Evolutionary conservation across 2,888 invertebrate genomes (phyloP).

Genomic region (Leptogaster cylindrica): DNA sequence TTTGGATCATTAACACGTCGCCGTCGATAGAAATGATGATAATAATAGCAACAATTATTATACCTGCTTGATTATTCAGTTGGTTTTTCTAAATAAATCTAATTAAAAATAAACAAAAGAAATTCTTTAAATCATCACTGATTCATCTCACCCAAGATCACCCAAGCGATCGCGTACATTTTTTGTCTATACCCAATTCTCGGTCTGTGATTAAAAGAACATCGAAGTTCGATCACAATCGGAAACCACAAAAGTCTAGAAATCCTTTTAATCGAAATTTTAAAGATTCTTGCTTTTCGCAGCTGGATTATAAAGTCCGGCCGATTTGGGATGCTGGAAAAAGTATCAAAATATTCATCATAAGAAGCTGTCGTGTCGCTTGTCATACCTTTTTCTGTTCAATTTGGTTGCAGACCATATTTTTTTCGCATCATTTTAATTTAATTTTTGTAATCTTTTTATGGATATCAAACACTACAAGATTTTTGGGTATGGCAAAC

Average conservation of each 20-base stretch:
- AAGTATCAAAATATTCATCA: background rate
- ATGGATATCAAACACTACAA: background rate
- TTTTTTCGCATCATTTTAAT: background rate
- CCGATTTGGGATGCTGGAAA: background rate
- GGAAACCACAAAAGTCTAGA: background rate
- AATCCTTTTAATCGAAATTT: background rate
- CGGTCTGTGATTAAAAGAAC: too few relatives aligned
- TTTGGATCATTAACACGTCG: too few relatives aligned
- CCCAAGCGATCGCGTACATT: too few relatives aligned
- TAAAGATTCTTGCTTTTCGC: background rate
- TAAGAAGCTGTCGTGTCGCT: conserved; percentile 2
- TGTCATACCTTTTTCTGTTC: conserved; percentile 12
- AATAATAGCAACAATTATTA: too few relatives aligned
- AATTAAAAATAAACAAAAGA: background rate
- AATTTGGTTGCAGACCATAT: background rate
- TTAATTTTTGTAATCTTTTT: conserved; percentile 6
- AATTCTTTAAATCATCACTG: background rate
- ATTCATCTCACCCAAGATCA: too few relatives aligned
- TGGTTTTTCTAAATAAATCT: background rate
- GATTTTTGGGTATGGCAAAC: too few relatives aligned
- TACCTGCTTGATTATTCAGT: too few relatives aligned
- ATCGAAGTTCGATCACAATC: background rate
- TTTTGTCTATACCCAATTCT: too few relatives aligned
- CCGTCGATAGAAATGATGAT: too few relatives aligned
- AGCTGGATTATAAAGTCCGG: background rate